Percentiles rank a stretch among this genome's conserved stretches.
These are phyloP conservation scores for Euproctis similis DNA, from an alignment of 2,888 invertebrate genomes.

Conservation along the genomic window DNA sequence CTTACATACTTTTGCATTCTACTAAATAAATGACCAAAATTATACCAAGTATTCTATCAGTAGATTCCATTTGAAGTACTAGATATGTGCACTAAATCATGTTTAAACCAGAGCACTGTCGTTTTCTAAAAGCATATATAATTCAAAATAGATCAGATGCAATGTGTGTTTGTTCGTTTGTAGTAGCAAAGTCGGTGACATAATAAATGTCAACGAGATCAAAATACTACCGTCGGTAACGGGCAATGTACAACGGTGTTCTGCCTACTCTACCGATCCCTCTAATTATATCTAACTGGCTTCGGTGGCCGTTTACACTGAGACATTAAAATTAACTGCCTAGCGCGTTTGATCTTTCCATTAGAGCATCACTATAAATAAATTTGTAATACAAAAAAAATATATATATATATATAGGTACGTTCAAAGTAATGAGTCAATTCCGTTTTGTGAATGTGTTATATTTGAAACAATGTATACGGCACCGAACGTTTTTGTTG, in stretches of 20 bases:
- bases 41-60: too few relatives aligned
- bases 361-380: conserved; percentile 68
- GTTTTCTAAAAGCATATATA: conserved; percentile 6
- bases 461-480: conserved; percentile 41
- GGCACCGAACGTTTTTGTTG: conserved; percentile 17
- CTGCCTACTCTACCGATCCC: conserved; percentile 51
- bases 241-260: conserved; percentile 42
- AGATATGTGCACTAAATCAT: too few relatives aligned
- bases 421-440: conserved; percentile 59
- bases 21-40: too few relatives aligned
- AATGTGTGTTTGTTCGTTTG: conserved; percentile 14
- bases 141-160: conserved; percentile 20
- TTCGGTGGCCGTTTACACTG: conserved; percentile 57
- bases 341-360: conserved; percentile 72
- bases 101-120: too few relatives aligned
- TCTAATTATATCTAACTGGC: conserved; percentile 70
- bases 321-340: conserved; percentile 74
- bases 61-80: too few relatives aligned
- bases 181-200: conserved; percentile 41
- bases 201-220: conserved; percentile 64
- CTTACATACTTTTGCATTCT: too few relatives aligned
- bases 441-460: conserved; percentile 33
- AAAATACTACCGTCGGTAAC: conserved; percentile 48
- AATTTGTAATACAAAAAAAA: conserved; percentile 57
- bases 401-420: too few relatives aligned